Base-by-base conservation (phyloP, 2,113 vertebrate genomes). In the Pangasianodon gigas region DNA sequence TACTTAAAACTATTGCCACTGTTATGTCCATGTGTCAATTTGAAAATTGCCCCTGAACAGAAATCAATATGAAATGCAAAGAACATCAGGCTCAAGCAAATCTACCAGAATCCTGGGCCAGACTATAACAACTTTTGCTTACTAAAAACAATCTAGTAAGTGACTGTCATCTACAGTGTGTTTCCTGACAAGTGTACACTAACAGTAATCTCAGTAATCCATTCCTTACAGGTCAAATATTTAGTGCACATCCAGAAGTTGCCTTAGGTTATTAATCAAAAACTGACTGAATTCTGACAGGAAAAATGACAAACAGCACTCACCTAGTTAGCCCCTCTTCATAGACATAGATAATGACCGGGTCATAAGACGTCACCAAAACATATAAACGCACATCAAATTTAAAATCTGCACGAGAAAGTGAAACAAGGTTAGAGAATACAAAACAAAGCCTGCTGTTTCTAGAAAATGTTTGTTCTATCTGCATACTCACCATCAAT, bases 291-390 rank as follows among this genome's bases (percentile, higher is more conserved):
- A 52, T 19, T 86, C 48, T 24, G 48, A 11, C 46, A 52, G 69
- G 6, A 84, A 62, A 60, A 77, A 77, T 46, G 7, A 80, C 8
- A 52, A 26, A 21, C 44, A 44, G 37, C 41, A 83, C 95, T 95
- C 95, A 99, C 98, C 98, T 97, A 44, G 98, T 97, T 67, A 99
- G 91, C 83, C 98, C 98, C 93, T 99, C 98, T 94, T 99, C 98
- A 11, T 99, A 99, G 86, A 99, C 96, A 87, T 99, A 99, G 92
- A 98, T 95, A 86, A 99, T 95, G 54, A 99, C 95, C 0, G 98
- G 98, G 85, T 99, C 98, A 48, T 98, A 99, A 48, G 98, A 99
- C 0, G 98, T 99, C 87, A 99, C 97, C 77, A 99, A 94, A 91
- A 99, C 98, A 54, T 99, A 99, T 65, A 99, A 95, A 26, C 98